These are phyloP conservation scores for Willisornis vidua DNA, from an alignment of 2,113 vertebrate species.

Conservation along the genomic window DNA sequence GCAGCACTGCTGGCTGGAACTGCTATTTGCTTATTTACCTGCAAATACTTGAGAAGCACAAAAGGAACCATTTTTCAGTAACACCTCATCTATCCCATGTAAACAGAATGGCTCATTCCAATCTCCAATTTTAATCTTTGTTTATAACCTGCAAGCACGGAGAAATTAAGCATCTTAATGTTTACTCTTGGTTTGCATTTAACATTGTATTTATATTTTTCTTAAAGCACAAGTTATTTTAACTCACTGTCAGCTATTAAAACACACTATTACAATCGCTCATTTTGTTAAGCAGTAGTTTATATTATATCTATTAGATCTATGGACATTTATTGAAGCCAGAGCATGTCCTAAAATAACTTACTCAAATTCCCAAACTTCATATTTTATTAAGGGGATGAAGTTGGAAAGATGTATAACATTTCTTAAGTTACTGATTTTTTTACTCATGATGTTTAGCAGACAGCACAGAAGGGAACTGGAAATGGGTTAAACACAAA, in stretches of 20 bases:
- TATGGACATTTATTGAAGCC: not conserved
- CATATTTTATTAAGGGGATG: not conserved
- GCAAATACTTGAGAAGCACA: not conserved
- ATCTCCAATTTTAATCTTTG: not conserved
- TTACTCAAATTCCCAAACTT: not conserved
- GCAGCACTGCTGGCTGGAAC: not conserved
- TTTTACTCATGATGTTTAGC: not conserved
- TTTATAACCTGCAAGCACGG: not conserved
- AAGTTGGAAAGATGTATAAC: not conserved
- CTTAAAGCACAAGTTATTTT: not conserved
- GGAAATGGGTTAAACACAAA: not conserved
- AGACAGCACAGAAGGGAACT: not conserved
- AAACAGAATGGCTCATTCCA: not conserved
- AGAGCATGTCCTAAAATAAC: not conserved
- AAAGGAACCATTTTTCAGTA: not conserved
- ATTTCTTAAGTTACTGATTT: not conserved
- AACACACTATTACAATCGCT: not conserved
- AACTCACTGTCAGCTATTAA: not conserved
- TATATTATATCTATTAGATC: not conserved
- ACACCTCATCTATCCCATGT: not conserved
- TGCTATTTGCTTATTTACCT: not conserved
- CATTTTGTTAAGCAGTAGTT: not conserved
- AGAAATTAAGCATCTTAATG: not conserved
- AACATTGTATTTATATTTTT: not conserved
- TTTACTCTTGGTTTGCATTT: not conserved